These are phyloP conservation scores for Gortyna flavago DNA, from an alignment of 2,888 invertebrate species.

Conservation along the genomic window DNA sequence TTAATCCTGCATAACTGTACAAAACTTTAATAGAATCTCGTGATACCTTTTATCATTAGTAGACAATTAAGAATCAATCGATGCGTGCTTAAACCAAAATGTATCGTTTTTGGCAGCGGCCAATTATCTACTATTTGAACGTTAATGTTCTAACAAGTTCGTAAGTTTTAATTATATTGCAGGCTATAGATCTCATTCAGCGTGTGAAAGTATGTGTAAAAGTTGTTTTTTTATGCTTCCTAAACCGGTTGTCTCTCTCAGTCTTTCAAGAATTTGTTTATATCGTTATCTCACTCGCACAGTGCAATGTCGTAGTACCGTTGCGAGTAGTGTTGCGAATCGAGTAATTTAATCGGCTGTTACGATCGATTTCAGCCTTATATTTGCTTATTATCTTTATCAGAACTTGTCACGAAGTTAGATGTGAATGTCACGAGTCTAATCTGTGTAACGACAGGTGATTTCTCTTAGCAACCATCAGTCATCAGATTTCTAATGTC, in stretches of 20 bases:
- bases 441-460: conserved; percentile 20
- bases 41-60: conserved; percentile 2
- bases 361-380: conserved; percentile 36
- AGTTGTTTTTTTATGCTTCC: conserved; percentile 71
- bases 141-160: conserved; percentile 39
- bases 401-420: conserved; percentile 34
- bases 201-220: conserved; percentile 75
- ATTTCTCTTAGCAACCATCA: conserved; percentile 2
- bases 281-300: conserved; percentile 58
- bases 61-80: background rate
- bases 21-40: background rate
- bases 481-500: conserved; percentile 11
- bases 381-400: conserved; percentile 37
- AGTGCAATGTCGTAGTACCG: conserved; percentile 67
- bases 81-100: conserved; percentile 27
- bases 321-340: conserved; percentile 66
- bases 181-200: conserved; percentile 56
- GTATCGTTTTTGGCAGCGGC: conserved; percentile 7
- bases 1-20: conserved; percentile 10
- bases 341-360: conserved; percentile 53
- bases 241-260: conserved; percentile 65
- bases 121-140: conserved; percentile 31
- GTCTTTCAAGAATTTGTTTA: conserved; percentile 41
- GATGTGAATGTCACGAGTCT: conserved; percentile 24
- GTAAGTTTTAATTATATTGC: conserved; percentile 52